A percentile compares a stretch with the other conserved stretches of the same genome.
These are phyloP conservation scores for Melanotaenia trifasciata DNA, from an alignment of 2,797 vertebrate genomes.

Conservation along the genomic window DNA sequence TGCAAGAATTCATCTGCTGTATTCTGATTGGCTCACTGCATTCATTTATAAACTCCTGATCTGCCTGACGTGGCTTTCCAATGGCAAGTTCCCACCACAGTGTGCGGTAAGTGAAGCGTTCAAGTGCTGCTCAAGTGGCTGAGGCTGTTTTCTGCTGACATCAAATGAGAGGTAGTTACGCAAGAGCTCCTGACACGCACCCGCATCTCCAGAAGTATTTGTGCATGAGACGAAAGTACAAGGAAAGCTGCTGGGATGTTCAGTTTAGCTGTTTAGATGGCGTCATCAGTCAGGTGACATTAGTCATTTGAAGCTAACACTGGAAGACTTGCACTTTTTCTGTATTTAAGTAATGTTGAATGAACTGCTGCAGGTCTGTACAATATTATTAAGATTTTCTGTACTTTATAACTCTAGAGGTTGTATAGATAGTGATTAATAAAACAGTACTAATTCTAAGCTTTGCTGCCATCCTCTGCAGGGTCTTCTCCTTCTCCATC, in stretches of 20 bases:
- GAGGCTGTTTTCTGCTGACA: constrained; percentile 37
- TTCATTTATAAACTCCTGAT: background rate
- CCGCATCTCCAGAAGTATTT: constrained; percentile 19
- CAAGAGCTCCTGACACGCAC: constrained; percentile 40
- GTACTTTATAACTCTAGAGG: no score
- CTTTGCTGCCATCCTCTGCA: constrained; percentile 25
- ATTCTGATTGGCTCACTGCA: background rate
- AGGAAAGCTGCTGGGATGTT: constrained; percentile 30
- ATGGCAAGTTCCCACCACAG: background rate
- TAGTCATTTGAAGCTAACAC: background rate
- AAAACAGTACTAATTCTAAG: no score
- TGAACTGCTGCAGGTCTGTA: background rate
- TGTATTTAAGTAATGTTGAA: no score
- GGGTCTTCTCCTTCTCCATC: constrained; percentile 78
- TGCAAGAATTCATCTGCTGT: background rate
- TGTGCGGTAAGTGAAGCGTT: background rate
- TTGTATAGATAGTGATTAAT: no score
- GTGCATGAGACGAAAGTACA: constrained; percentile 46
- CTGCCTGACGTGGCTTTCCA: background rate
- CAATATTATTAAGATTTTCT: background rate
- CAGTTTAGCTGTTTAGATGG: constrained; percentile 12
- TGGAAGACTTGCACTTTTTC: background rate
- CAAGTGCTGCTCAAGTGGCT: background rate
- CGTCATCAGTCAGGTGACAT: background rate
- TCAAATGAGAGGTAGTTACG: constrained; percentile 35